phyloP scores from a whole-genome alignment of 1,140 invertebrate species.

The Oncopodura yosiiana region DNA sequence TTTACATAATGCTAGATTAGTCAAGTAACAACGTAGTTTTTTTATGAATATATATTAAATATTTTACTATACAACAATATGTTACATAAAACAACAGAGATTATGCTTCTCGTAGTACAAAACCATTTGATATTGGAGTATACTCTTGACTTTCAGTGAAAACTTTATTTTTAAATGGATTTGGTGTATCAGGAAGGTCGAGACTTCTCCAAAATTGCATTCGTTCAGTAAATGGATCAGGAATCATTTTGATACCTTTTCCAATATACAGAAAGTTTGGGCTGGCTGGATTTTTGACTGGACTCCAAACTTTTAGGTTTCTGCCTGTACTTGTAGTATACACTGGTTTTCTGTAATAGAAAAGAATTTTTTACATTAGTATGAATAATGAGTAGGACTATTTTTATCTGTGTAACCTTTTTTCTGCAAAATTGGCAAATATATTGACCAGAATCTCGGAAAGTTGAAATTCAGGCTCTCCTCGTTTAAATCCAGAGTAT shows the following conservation, averaged over 20 bases:
- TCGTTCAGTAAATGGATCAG: background rate
- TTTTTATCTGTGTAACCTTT: background rate
- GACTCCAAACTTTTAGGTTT: conserved; percentile 13
- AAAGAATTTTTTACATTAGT: background rate
- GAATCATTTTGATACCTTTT: background rate
- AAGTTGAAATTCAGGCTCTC: conserved; percentile 14
- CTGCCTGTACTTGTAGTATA: conserved; percentile 6
- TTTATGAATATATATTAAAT: too few species aligned
- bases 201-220: background rate
- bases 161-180: too few species aligned
- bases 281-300: background rate
- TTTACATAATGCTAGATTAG: too few species aligned
- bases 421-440: conserved; percentile 17
- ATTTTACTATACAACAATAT: too few species aligned
- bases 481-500: conserved; percentile 9
- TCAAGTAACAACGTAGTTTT: too few species aligned
- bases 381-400: background rate
- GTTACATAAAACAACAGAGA: too few species aligned
- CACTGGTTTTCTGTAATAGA: conserved; percentile 12
- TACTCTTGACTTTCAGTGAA: too few species aligned
- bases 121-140: too few species aligned
- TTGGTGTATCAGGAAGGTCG: background rate
- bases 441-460: conserved; percentile 16
- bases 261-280: background rate
- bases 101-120: too few species aligned